Evolutionary conservation across 2,888 invertebrate species (phyloP), one percentile per base, ranked within the genome.

Genomic region (Cepaea hortensis): DNA sequence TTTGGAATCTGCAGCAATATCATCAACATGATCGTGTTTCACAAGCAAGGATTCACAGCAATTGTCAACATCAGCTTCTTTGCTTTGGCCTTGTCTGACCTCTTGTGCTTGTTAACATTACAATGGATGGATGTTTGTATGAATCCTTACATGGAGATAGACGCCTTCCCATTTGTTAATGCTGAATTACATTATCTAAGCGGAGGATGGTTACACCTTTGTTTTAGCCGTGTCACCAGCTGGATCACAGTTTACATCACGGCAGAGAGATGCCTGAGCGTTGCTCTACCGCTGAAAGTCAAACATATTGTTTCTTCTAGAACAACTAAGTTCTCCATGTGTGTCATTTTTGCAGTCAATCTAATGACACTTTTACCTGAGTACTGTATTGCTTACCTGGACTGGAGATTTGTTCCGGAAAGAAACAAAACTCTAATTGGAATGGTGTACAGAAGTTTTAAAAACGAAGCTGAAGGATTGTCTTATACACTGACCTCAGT

Each of bases 391-490:
- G 48, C 72, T 5, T 61, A 80, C 55, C 5, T 85, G 2, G 80
- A 70, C 72, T 85, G 85, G 85, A 85, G 35, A 50, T 85, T 79
- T 70, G 20, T 80, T 46, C 79, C 85, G 2, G 35, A 35, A 35
- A 35, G 35, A 35, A 35, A 35, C 35, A 35, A 35, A 35, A 35
- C 35, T 35, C 35, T 35, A 35, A 35, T 35, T 35, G 35, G 35
- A 35, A 35, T 35, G 35, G 35, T 35, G 35, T 35, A 35, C 35
- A 35, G 35, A 35, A 35, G 35, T 35, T 35, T 35, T 35, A 35
- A 35, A 35, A 35, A 35, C 35, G 65, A 72, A 5, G 9, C 50
- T 5, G 50, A 55, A 3, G 73, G 75, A 0, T 48, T 85, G 79
- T 62, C 35, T 18, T 85, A 61, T 11, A 18, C 18, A 15, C 23